A percentile compares a stretch with the other conserved stretches of the same genome.
These are phyloP conservation scores for Chrysodeixis includens DNA, from an alignment of 2,888 invertebrate species.

Conservation along the genomic window DNA sequence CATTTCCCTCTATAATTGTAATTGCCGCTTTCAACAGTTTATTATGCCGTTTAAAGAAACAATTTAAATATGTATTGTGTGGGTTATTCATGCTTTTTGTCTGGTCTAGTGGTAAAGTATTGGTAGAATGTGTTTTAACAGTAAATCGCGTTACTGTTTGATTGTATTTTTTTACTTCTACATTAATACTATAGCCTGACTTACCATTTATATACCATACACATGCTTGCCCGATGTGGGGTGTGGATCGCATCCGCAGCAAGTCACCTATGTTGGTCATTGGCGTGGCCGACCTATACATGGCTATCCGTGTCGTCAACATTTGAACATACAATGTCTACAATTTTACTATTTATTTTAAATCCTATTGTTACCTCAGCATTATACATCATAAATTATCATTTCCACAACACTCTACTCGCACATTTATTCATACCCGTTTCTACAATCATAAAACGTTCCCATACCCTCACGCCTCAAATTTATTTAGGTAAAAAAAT, in stretches of 20 bases:
- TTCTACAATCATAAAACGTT: neutral
- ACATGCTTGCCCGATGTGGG: no score
- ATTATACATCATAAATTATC: neutral
- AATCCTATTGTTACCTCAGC: no score
- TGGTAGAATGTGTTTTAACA: no score
- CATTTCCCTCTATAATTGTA: conserved; percentile 3
- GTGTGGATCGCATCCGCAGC: no score
- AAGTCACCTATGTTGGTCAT: no score
- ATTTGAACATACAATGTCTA: no score
- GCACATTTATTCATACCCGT: neutral
- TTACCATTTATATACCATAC: no score
- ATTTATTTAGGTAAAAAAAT: conserved; percentile 8
- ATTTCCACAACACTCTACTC: neutral
- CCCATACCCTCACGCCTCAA: neutral
- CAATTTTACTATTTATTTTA: no score
- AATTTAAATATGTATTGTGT: neutral
- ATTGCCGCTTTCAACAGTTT: neutral
- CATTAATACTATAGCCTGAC: no score
- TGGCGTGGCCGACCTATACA: no score
- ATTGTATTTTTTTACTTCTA: neutral
- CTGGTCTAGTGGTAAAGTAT: neutral
- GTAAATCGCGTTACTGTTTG: no score
- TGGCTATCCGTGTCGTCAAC: no score
- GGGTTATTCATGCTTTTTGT: neutral
- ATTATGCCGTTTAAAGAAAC: neutral